These are phyloP conservation scores for Limonius californicus DNA, from an alignment of 1,140 invertebrate species.

Conservation along the genomic window DNA sequence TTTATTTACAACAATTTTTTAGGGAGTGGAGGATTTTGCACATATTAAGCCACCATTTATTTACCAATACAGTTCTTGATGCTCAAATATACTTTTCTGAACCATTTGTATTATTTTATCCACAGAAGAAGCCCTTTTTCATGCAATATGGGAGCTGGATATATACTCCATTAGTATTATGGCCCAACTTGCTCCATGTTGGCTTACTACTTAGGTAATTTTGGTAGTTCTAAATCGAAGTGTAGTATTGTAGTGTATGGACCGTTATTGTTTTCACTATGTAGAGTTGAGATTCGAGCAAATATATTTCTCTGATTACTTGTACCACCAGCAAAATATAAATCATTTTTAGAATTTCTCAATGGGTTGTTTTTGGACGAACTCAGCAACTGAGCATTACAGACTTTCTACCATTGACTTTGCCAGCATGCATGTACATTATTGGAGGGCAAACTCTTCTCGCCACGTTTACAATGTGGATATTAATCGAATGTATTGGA, in stretches of 20 bases:
- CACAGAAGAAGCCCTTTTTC: neutral
- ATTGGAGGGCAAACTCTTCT: neutral
- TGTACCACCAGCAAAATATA: too few relatives aligned
- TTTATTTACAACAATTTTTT: too few relatives aligned
- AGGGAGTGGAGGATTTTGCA: neutral
- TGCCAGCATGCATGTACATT: neutral
- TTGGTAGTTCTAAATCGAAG: too few relatives aligned
- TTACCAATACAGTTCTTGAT: neutral
- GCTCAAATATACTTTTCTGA: neutral
- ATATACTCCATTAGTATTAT: neutral
- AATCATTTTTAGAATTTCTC: neutral
- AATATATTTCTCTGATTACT: too few relatives aligned
- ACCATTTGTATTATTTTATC: neutral
- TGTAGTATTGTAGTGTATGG: too few relatives aligned
- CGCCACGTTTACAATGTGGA: neutral
- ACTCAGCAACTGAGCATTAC: too few relatives aligned
- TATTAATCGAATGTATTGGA: conserved; percentile 29
- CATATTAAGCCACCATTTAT: neutral
- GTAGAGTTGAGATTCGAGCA: too few relatives aligned
- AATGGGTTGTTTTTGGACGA: neutral
- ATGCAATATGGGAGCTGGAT: neutral
- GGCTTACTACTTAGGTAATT: too few relatives aligned
- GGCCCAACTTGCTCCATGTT: neutral
- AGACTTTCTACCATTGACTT: neutral
- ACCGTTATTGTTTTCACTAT: too few relatives aligned